Base-by-base conservation (phyloP, 2,888 invertebrate species). In the Stenichneumon culpator region DNA sequence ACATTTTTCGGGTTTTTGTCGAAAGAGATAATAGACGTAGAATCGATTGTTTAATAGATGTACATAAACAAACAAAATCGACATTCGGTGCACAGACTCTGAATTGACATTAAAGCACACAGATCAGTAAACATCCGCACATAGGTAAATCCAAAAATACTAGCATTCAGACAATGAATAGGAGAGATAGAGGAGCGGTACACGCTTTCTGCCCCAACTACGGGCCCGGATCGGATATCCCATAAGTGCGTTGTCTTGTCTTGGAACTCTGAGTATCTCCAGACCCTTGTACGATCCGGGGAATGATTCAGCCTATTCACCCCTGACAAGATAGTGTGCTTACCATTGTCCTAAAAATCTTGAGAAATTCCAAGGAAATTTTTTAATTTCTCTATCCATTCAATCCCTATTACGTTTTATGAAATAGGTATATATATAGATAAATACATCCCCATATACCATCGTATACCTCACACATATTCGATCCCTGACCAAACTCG, bases 231-330 rank as follows among this genome's bases (percentile, higher is more conserved):
- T 86, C 73, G 65, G 79, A 83, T 57, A 90, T 89, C 90, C 86
- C 84, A 87, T 92, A 92, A 92, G 92, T 92, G 92, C 92, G 90
- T 92, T 92, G 92, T 92, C 92, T 92, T 92, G 92, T 92, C 91
- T 88, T 82, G 67, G 86, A 79, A 78, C 78, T 69, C 79, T 82
- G 78, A 75, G 80, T 83, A 86, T 88, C 88, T 90, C 88, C 89
- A 88, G 87, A 72, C 57, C 28, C 89, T 90, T 91, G 89, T 86
- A 83, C 75, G 79, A 86, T 81, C 84, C 78, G 80, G 83, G 83
- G 83, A 80, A 83, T 87, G 80, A 79, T 72, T 73, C 78, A 69
- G 83, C 74, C 83, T 54, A 84, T 87, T 86, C 86, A 80, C 86
- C 82, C 78, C 65, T 84, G 50, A 67, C 82, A 79, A 85, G 82